Conservation (phyloP, 2,888 invertebrate genomes). For the Thymelicus sylvestris region DNA sequence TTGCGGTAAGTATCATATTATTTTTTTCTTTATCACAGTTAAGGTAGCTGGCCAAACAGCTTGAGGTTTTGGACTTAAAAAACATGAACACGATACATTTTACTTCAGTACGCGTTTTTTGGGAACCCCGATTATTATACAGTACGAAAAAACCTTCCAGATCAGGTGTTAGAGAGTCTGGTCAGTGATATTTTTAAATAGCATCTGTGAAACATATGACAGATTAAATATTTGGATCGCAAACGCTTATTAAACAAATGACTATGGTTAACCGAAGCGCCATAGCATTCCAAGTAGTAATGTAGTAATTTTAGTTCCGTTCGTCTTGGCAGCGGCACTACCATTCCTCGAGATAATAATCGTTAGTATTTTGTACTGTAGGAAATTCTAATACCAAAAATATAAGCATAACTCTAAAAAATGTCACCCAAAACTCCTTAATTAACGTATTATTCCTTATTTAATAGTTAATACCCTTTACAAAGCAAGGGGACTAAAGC, state of each 20-base stretch:
- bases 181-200: not conserved
- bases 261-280: too few relatives aligned
- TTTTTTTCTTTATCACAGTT: constrained; percentile 53
- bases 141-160: constrained; percentile 14
- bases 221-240: constrained; percentile 7
- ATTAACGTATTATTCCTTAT: not conserved
- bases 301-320: too few relatives aligned
- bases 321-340: too few relatives aligned
- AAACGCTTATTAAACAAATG: not conserved
- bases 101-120: constrained; percentile 26
- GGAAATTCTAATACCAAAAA: too few relatives aligned
- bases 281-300: too few relatives aligned
- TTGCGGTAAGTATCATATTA: constrained; percentile 37
- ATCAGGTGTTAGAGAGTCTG: constrained; percentile 17
- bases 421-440: not conserved
- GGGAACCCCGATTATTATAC: constrained; percentile 25
- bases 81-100: constrained; percentile 31
- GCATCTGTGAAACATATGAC: constrained; percentile 26
- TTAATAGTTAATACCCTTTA: too few relatives aligned
- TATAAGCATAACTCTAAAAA: not conserved
- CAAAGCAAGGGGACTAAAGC: not conserved
- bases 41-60: constrained; percentile 63
- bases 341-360: too few relatives aligned
- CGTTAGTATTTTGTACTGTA: too few relatives aligned
- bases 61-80: constrained; percentile 55